Conservation (phyloP, 2,113 vertebrate genomes). For the Osmerus mordax region DNA sequence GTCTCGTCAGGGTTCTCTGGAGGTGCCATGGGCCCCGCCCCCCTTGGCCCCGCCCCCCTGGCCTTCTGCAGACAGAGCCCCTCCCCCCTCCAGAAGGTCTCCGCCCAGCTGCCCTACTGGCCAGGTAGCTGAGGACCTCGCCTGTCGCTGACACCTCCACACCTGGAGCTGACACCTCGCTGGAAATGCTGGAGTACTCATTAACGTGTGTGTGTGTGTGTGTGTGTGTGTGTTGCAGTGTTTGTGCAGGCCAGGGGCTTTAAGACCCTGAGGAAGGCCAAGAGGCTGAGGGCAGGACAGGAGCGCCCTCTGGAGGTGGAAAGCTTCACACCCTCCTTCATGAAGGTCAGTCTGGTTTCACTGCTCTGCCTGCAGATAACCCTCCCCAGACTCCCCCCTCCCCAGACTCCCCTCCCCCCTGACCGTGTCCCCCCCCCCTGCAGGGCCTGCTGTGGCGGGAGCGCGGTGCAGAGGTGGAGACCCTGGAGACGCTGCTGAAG, state of each 20-base stretch:
- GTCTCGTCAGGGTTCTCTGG: constrained; percentile 75
- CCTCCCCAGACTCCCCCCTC: no score
- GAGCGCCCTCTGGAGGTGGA: constrained; percentile 76
- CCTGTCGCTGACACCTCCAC: no score
- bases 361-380: background rate
- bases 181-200: no score
- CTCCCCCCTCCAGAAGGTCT: constrained; percentile 75
- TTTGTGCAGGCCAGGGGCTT: constrained; percentile 84
- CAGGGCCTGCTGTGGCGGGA: constrained; percentile 88
- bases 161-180: no score
- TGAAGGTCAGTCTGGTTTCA: constrained; percentile 78
- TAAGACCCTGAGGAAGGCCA: constrained; percentile 88
- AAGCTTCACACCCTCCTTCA: constrained; percentile 80
- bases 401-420: no score
- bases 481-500: constrained; percentile 84
- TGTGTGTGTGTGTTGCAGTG: constrained; percentile 61
- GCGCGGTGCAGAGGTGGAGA: constrained; percentile 82
- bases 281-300: constrained; percentile 79
- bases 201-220: no score
- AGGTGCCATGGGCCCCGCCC: constrained; percentile 39
- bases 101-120: constrained; percentile 74
- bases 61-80: constrained; percentile 71
- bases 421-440: background rate
- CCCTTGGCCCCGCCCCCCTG: constrained; percentile 54
- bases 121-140: constrained; percentile 75